These are phyloP conservation scores for Apis laboriosa DNA, from an alignment of 1,140 invertebrate genomes.

Conservation along the genomic window DNA sequence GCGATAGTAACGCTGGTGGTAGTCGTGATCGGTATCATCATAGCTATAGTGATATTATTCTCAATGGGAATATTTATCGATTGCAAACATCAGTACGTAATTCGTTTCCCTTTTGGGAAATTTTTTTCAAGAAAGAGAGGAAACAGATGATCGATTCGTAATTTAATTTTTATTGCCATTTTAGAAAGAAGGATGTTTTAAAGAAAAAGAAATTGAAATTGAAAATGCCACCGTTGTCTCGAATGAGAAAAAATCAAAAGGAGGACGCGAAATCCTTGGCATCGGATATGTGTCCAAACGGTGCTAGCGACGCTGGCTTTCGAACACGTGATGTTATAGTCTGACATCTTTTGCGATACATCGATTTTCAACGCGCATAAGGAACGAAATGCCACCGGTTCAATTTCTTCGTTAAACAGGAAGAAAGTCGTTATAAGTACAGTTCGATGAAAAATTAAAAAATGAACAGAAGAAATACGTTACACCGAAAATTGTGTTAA, in stretches of 20 bases:
- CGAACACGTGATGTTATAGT: constrained; percentile 54
- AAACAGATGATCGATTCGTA: no score
- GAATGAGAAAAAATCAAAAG: constrained; percentile 20
- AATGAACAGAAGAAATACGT: background rate
- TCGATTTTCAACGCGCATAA: background rate
- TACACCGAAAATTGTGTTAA: background rate
- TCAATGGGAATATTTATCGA: constrained; percentile 83
- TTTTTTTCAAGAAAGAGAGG: background rate
- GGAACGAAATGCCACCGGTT: background rate
- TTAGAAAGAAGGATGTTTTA: constrained; percentile 50
- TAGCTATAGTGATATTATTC: constrained; percentile 82
- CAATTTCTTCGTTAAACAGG: background rate
- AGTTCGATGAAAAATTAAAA: background rate
- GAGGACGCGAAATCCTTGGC: constrained; percentile 68
- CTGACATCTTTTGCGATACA: constrained; percentile 22
- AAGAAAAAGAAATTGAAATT: constrained; percentile 63
- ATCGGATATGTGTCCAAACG: constrained; percentile 70
- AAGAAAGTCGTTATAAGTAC: no score
- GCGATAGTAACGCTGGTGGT: constrained; percentile 81
- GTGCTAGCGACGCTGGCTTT: constrained; percentile 45
- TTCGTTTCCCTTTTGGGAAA: background rate
- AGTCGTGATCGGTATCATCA: constrained; percentile 81
- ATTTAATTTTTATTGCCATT: constrained; percentile 20
- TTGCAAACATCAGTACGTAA: constrained; percentile 80
- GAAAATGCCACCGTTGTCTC: constrained; percentile 64